These are phyloP conservation scores for Melanotus villosus DNA, from an alignment of 2,888 invertebrate genomes.

Conservation along the genomic window DNA sequence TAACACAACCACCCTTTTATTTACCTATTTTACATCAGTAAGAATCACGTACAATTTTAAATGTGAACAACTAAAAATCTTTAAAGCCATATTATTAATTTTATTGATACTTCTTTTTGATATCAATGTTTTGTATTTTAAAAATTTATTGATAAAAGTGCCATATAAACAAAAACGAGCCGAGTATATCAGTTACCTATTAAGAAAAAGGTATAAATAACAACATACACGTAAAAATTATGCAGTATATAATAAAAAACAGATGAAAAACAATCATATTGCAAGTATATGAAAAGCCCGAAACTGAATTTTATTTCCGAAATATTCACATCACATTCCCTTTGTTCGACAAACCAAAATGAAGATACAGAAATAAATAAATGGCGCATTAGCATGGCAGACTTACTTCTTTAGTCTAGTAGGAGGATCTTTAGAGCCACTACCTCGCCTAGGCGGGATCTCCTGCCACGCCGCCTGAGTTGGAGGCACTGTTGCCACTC, in stretches of 20 bases:
- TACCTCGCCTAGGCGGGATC: slow-evolving; percentile 74
- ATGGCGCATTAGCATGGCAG: slow-evolving; percentile 2
- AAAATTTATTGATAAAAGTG: slow-evolving; percentile 8
- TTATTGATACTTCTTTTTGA: too few relatives aligned
- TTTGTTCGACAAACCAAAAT: slow-evolving; percentile 1
- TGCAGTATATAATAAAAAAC: slow-evolving; percentile 1
- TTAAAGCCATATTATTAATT: too few relatives aligned
- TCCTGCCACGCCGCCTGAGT: slow-evolving; percentile 72
- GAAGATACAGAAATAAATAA: not conserved
- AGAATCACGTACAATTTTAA: too few relatives aligned
- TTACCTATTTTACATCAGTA: too few relatives aligned
- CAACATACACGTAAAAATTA: not conserved
- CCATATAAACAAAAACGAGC: not conserved
- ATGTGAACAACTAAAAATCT: too few relatives aligned
- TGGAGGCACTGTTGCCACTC: slow-evolving; percentile 71
- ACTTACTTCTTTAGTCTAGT: slow-evolving; percentile 64
- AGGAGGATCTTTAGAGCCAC: slow-evolving; percentile 67
- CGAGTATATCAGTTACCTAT: not conserved
- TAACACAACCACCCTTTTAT: too few relatives aligned
- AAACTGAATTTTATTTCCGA: slow-evolving; percentile 4
- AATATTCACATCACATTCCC: slow-evolving; percentile 26
- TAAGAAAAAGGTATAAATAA: not conserved
- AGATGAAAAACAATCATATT: slow-evolving; percentile 10
- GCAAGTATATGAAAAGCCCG: not conserved
- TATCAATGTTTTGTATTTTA: not conserved